A percentile compares a stretch with the other conserved stretches of the same genome.
These are phyloP conservation scores for Drosophila pachea DNA, from an alignment of 1,140 invertebrate genomes.

Conservation along the genomic window DNA sequence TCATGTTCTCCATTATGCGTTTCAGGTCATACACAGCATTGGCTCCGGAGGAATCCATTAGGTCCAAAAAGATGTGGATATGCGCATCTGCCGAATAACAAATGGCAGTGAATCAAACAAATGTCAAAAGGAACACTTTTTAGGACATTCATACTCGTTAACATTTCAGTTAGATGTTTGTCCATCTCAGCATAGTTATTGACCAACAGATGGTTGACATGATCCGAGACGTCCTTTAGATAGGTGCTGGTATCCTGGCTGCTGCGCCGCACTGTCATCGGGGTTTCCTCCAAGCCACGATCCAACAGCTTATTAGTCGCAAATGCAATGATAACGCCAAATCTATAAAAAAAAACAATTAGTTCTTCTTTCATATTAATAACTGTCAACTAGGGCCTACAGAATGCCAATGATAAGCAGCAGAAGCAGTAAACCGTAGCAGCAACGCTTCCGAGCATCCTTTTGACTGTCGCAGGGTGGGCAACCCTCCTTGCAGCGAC, in stretches of 20 bases:
- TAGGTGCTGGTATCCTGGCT: slow-evolving; percentile 85
- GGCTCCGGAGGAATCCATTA: slow-evolving; percentile 86
- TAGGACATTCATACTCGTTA: slow-evolving; percentile 81
- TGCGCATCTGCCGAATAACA: slow-evolving; percentile 44
- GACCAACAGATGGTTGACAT: slow-evolving; percentile 83
- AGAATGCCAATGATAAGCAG: slow-evolving; percentile 86
- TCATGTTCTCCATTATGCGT: slow-evolving; percentile 85
- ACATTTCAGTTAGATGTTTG: slow-evolving; percentile 82
- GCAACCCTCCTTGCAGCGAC: slow-evolving; percentile 86
- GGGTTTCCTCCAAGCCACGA: slow-evolving; percentile 83
- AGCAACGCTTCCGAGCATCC: slow-evolving; percentile 88
- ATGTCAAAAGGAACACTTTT: not conserved
- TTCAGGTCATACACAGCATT: slow-evolving; percentile 86
- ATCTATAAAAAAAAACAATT: slow-evolving; percentile 55
- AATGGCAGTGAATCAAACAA: not conserved
- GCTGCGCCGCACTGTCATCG: slow-evolving; percentile 81
- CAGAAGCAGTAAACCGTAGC: slow-evolving; percentile 86
- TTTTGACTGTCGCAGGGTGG: slow-evolving; percentile 90
- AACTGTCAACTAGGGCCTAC: slow-evolving; percentile 81
- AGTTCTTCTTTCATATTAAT: slow-evolving; percentile 8
- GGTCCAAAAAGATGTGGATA: slow-evolving; percentile 82
- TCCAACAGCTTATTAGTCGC: slow-evolving; percentile 91
- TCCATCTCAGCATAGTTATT: slow-evolving; percentile 87
- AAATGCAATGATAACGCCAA: slow-evolving; percentile 93
- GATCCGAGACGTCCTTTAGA: slow-evolving; percentile 84